These are phyloP conservation scores for Harpagoxenus sublaevis DNA, from an alignment of 2,888 invertebrate species.

Conservation along the genomic window DNA sequence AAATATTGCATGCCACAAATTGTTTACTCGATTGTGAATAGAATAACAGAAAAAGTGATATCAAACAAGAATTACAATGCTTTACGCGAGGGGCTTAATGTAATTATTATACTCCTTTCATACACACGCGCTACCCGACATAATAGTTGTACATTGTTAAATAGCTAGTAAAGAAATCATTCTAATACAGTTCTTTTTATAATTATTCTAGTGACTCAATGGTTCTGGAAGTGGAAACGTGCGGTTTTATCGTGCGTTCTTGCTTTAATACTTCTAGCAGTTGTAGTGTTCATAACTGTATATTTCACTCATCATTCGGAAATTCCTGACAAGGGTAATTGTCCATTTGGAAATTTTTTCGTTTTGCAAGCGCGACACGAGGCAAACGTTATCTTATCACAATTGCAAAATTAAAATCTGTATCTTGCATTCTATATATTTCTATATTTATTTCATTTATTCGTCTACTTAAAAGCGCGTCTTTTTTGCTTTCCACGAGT, in stretches of 20 bases:
- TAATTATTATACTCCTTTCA: not conserved
- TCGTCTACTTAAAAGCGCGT: not conserved
- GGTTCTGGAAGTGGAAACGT: slow-evolving; percentile 79
- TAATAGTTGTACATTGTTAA: not conserved
- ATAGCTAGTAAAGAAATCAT: not conserved
- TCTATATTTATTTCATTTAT: too few species aligned
- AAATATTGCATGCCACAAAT: not conserved
- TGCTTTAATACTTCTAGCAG: slow-evolving; percentile 73
- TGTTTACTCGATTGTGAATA: not conserved
- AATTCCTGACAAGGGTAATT: slow-evolving; percentile 52
- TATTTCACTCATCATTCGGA: slow-evolving; percentile 60
- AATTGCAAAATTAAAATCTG: too few species aligned
- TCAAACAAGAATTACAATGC: not conserved
- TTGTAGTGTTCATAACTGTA: slow-evolving; percentile 71
- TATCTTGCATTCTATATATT: too few species aligned
- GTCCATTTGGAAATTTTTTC: too few species aligned
- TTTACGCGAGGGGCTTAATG: not conserved
- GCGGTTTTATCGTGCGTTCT: slow-evolving; percentile 73
- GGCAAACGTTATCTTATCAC: too few species aligned
- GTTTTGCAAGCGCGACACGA: too few species aligned
- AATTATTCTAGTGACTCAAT: slow-evolving; percentile 76
- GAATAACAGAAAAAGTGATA: not conserved
- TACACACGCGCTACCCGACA: too few species aligned
- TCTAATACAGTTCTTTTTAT: slow-evolving; percentile 16
- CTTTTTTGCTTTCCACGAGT: not conserved